phyloP scores from a whole-genome alignment of 2,888 invertebrate genomes.

The Smittia sp. region DNA sequence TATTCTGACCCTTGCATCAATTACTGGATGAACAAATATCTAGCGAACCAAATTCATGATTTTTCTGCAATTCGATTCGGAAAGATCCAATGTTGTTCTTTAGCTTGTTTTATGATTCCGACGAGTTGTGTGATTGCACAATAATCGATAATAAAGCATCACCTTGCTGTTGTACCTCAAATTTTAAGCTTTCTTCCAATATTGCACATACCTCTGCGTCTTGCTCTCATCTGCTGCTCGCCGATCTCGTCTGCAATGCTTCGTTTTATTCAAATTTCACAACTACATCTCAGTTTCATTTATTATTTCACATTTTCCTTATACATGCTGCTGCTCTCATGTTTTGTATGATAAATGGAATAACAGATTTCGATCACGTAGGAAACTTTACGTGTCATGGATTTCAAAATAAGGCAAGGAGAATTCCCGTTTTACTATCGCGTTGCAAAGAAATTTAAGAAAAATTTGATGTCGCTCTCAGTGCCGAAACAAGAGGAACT shows the following conservation, averaged over 20 bases:
- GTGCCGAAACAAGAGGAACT: not conserved
- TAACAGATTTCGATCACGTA: slow-evolving; percentile 35
- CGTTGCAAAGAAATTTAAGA: slow-evolving; percentile 5
- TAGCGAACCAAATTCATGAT: slow-evolving; percentile 35
- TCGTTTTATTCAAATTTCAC: slow-evolving; percentile 30
- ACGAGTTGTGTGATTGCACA: not conserved
- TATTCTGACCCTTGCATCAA: too few species aligned
- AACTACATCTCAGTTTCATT: slow-evolving; percentile 27
- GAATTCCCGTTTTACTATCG: slow-evolving; percentile 32
- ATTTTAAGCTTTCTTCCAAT: not conserved
- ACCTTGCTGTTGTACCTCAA: not conserved
- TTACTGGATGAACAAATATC: not conserved
- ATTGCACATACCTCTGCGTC: not conserved
- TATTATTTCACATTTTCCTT: slow-evolving; percentile 19
- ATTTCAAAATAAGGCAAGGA: slow-evolving; percentile 33
- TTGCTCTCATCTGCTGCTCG: not conserved
- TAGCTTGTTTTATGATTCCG: not conserved
- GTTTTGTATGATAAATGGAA: slow-evolving; percentile 39
- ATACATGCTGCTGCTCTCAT: not conserved
- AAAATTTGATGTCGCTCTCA: not conserved
- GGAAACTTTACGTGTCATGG: slow-evolving; percentile 38
- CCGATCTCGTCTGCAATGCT: not conserved
- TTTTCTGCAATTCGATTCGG: not conserved
- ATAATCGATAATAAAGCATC: slow-evolving; percentile 12
- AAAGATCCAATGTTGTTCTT: not conserved